Base-by-base conservation (phyloP, 64 coral and sea anemone species). In the Pocillopora verrucosa region DNA sequence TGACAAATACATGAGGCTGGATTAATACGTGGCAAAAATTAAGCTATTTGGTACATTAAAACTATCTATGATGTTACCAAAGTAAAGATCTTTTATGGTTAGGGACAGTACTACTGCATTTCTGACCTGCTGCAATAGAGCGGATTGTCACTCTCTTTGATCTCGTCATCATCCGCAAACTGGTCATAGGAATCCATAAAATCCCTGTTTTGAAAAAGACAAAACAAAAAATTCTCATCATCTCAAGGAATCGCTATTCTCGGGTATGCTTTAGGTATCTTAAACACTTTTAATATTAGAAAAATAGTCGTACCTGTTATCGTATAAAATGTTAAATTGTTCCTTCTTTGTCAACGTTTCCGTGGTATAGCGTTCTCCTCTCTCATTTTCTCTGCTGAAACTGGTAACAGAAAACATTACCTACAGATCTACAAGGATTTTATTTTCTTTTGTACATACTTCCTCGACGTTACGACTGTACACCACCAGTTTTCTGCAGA, bases 71-170 rank as follows among this genome's bases (percentile, higher is more conserved):
- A 51, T 51, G 41, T 51, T 51, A 51, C 41, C 41, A 51, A 51
- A 51, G 0, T 51, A 51, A 7, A 51, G 7, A 51, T 51, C 3
- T 51, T 51, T 51, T 51, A 7, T 51, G 41, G 7, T 51, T 7
- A 51, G 7, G 41, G 41, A 51, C 41, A 1, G 41, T 51, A 4
- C 7, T 7, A 51, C 41, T 51, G 74, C 26, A 6, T 77, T 3
- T 0, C 25, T 81, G 13, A 85, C 82, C 82, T 85, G 82, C 82
- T 85, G 22, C 63, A 85, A 24, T 85, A 85, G 12, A 85, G 22
- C 2, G 82, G 82, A 72, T 85, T 85, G 20, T 72, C 65, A 57
- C 65, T 85, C 20, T 72, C 64, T 85, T 85, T 85, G 19, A 85
- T 72, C 38, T 85, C 82, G 24, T 85, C 65, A 85, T 72, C 65